A percentile compares a stretch with the other conserved stretches of the same genome.
These are phyloP conservation scores for Rhagonycha lutea DNA, from an alignment of 2,888 invertebrate species.

Conservation along the genomic window DNA sequence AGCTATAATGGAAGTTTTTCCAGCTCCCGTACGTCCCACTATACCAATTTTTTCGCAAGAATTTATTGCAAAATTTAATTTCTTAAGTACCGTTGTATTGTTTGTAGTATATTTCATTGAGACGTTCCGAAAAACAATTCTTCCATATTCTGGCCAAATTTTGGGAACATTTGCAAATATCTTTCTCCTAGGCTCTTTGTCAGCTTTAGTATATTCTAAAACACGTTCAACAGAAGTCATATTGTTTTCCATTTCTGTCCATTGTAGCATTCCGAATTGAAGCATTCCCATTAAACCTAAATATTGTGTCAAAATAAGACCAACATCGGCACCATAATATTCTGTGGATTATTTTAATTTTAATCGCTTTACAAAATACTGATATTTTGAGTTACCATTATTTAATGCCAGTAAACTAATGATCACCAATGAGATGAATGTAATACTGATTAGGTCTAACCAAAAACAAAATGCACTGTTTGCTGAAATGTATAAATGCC, in stretches of 20 bases:
- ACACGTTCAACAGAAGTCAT: constrained; percentile 91
- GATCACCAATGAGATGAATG: constrained; percentile 65
- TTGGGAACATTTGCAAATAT: constrained; percentile 61
- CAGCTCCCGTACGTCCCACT: constrained; percentile 84
- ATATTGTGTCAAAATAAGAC: constrained; percentile 81
- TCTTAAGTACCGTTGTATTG: constrained; percentile 75
- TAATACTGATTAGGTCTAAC: constrained; percentile 65
- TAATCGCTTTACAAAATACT: constrained; percentile 15
- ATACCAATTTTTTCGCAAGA: constrained; percentile 77
- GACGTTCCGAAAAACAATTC: constrained; percentile 70
- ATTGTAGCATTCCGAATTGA: constrained; percentile 76
- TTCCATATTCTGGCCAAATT: constrained; percentile 76
- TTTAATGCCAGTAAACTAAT: constrained; percentile 29
- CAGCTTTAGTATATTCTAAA: constrained; percentile 54
- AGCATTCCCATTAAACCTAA: constrained; percentile 69
- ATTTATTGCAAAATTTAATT: constrained; percentile 68
- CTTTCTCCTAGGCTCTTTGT: constrained; percentile 43
- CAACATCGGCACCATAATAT: constrained; percentile 65
- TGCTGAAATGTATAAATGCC: constrained; percentile 65
- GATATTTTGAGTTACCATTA: constrained; percentile 27
- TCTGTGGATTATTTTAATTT: background rate
- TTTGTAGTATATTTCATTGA: constrained; percentile 73
- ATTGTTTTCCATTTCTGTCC: constrained; percentile 78
- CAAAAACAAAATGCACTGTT: constrained; percentile 70
- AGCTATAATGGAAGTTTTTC: constrained; percentile 78